Evolutionary conservation across 2,888 invertebrate species (phyloP), one percentile per base, ranked within the genome.

Genomic region (Stenodema calcarata): DNA sequence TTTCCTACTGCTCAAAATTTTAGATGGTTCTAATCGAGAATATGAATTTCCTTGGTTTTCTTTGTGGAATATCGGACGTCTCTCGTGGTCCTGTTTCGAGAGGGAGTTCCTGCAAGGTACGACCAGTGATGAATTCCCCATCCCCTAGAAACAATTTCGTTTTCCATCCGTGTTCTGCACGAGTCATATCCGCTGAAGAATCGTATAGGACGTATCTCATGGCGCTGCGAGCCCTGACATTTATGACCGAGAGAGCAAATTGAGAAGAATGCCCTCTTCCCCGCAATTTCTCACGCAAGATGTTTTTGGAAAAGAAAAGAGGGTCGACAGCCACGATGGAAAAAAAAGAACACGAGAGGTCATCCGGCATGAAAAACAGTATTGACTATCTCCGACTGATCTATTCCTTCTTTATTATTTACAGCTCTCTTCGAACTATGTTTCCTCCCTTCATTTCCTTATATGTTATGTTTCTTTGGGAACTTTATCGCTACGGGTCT

Each of bases 331-430:
- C 16, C 30, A 18, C 7, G 30, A 30, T 30, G 4, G 1, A n/a
- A n/a, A 30, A n/a, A 28, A 23, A 73, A 73, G 35, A 73, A 73
- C 73, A 73, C 35, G 6, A 30, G 41, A n/a, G 41, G 30, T 73
- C 73, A 41, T n/a, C 73, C 62, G 23, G 62, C 62, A 62, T 23
- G 62, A 62, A 62, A 62, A 62, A 62, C 62, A 23, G 62, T 62
- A 62, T 62, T 62, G 73, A 73, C 35, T 73, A 73, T 73, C 73
- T 73, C 35, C 73, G 18, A 73, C 73, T 73, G 73, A 73, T 73
- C 73, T 73, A 73, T 73, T 73, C 18, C 73, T 73, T 73, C 73
- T 73, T 73, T 35, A 73, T 73, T 73, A 73, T 73, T 73, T 73
- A 73, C 73, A 16, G 18, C 18, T 16, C 9, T 28, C 14, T 18